Evolutionary conservation across 1,140 invertebrate genomes (phyloP).

Genomic region (Drosophila ohnishii): DNA sequence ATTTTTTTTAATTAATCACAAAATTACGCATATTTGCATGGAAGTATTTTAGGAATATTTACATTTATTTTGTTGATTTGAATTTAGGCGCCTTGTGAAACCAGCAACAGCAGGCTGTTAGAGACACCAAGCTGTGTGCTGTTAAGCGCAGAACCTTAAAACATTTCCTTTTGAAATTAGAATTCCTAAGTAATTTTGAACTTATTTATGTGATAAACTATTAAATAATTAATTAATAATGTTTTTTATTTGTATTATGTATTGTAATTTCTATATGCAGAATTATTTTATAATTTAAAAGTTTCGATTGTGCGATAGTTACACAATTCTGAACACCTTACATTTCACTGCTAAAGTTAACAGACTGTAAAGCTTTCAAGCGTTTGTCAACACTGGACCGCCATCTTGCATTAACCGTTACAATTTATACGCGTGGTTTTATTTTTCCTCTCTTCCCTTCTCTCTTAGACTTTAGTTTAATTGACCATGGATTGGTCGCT

Average conservation of each 20-base stretch:
- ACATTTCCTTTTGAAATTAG: not conserved
- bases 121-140: not conserved
- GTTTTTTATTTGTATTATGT: not conserved
- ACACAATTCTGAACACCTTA: not conserved
- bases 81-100: not conserved
- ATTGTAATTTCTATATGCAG: not conserved
- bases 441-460: not conserved
- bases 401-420: conserved; percentile 7
- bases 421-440: conserved; percentile 11
- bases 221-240: not conserved
- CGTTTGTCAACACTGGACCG: not conserved
- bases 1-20: not conserved
- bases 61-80: not conserved
- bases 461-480: not conserved
- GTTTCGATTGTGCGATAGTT: not conserved
- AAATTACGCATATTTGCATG: not conserved
- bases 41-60: not conserved
- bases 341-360: not conserved
- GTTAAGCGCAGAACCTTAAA: not conserved
- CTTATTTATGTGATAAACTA: no score
- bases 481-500: conserved; percentile 42
- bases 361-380: not conserved
- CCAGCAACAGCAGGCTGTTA: not conserved
- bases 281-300: not conserved
- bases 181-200: not conserved